Evolutionary conservation across 2,113 vertebrate genomes (phyloP).

Genomic region (Bubo scandiacus): DNA sequence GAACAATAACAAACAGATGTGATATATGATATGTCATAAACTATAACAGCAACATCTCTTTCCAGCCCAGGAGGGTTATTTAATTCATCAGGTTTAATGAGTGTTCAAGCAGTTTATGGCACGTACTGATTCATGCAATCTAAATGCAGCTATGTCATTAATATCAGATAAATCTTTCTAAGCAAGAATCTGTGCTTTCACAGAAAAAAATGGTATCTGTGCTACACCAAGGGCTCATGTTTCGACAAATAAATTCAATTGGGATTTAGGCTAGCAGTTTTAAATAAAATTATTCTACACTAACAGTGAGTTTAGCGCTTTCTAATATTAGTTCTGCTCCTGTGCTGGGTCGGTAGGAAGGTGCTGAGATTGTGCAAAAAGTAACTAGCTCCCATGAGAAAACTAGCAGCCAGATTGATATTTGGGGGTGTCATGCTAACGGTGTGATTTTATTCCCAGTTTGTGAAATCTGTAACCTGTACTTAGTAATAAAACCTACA

Average conservation of each 20-base stretch:
- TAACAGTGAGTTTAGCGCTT: background rate
- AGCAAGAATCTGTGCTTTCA: background rate
- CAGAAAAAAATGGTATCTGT: background rate
- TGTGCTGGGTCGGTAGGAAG: background rate
- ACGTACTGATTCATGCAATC: constrained; percentile 27
- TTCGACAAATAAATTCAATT: background rate
- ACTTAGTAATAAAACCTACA: background rate
- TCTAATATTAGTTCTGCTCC: background rate
- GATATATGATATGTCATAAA: constrained; percentile 35
- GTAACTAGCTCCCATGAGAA: background rate
- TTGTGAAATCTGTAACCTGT: background rate
- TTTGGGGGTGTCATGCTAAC: background rate
- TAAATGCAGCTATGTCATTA: constrained; percentile 44
- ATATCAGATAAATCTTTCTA: constrained; percentile 37
- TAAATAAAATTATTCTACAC: background rate
- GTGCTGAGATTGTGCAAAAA: background rate
- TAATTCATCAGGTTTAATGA: constrained; percentile 58
- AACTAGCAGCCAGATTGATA: background rate
- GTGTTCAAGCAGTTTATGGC: constrained; percentile 52
- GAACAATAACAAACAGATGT: constrained; percentile 38
- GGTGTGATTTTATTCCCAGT: background rate
- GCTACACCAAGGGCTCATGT: background rate
- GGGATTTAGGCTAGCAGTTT: background rate
- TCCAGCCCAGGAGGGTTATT: constrained; percentile 48
- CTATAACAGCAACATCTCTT: background rate